Conservation (phyloP, 2,888 invertebrate genomes). For the Colostygia pectinataria region DNA sequence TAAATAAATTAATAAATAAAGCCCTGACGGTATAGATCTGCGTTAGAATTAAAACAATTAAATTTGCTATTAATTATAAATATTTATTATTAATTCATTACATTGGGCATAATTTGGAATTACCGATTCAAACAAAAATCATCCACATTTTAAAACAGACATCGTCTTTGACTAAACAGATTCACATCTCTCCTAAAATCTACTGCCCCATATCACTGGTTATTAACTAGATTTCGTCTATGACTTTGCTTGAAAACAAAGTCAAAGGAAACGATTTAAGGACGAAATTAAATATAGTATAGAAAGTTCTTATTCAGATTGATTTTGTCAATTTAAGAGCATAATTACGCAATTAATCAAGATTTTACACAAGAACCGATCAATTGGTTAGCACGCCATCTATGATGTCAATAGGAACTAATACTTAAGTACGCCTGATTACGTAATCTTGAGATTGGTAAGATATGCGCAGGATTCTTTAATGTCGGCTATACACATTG, state of each 20-base stretch:
- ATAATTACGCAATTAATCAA: background rate
- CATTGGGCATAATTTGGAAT: slow-evolving; percentile 77
- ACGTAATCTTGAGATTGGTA: no score
- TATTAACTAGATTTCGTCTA: background rate
- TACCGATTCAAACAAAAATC: slow-evolving; percentile 47
- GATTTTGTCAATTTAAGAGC: background rate
- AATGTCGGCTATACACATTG: no score
- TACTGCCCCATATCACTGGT: slow-evolving; percentile 44
- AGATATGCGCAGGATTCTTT: no score
- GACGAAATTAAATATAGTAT: background rate
- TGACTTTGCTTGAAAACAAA: slow-evolving; percentile 7
- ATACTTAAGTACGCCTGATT: slow-evolving; percentile 13
- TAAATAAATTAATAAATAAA: no score
- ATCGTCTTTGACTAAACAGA: slow-evolving; percentile 25
- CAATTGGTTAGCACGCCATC: slow-evolving; percentile 2
- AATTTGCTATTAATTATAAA: slow-evolving; percentile 70
- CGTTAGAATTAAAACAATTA: slow-evolving; percentile 36
- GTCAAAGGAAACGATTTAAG: background rate
- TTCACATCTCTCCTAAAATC: slow-evolving; percentile 32
- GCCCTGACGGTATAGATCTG: no score
- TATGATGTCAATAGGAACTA: slow-evolving; percentile 10
- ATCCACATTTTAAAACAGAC: slow-evolving; percentile 12
- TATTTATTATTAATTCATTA: slow-evolving; percentile 79
- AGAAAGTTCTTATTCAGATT: background rate
- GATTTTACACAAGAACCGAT: background rate